Conservation (phyloP, 2,888 invertebrate genomes). For the Odontothrips loti region DNA sequence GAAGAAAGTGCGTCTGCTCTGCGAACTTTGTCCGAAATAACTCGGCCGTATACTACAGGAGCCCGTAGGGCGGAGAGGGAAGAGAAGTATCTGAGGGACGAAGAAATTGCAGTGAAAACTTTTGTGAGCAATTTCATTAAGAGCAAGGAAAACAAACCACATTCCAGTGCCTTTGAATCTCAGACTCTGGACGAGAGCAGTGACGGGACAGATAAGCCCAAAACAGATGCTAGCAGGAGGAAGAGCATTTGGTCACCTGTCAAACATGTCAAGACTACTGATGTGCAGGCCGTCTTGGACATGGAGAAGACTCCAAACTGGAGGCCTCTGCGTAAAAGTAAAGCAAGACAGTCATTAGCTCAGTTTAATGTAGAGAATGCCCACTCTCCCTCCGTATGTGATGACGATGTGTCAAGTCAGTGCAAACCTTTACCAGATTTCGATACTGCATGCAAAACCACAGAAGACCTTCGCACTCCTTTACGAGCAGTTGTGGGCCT, state of each 20-base stretch:
- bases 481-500: background rate
- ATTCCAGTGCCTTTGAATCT: background rate
- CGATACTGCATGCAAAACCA: background rate
- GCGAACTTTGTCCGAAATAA: background rate
- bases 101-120: background rate
- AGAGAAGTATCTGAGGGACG: background rate
- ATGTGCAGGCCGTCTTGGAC: background rate
- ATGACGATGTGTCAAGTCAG: background rate
- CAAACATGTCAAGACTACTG: background rate
- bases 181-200: no score
- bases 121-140: no score
- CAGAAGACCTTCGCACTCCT: background rate
- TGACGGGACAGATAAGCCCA: background rate
- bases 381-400: background rate
- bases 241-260: background rate
- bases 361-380: background rate
- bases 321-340: background rate
- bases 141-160: background rate
- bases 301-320: slow-evolving; percentile 1
- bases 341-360: background rate
- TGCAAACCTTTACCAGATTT: background rate
- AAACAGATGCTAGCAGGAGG: background rate
- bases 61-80: background rate
- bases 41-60: background rate
- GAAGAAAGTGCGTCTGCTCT: slow-evolving; percentile 12